Evolutionary conservation across 2,797 vertebrate genomes (phyloP).

Genomic region (Notolabrus celidotus): DNA sequence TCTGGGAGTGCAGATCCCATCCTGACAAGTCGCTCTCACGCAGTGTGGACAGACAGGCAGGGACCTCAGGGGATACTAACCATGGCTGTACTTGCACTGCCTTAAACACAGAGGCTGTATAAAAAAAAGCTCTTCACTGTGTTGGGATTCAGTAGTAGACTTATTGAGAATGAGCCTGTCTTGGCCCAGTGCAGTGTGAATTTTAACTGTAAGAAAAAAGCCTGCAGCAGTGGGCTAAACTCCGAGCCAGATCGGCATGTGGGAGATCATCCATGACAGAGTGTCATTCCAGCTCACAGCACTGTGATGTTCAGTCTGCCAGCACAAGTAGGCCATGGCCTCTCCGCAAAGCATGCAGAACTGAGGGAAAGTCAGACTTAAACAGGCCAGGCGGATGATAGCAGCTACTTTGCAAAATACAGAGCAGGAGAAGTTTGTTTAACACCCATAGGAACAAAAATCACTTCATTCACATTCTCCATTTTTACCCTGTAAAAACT

Average conservation of each 20-base stretch:
- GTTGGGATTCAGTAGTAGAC: conserved; percentile 64
- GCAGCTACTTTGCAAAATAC: conserved; percentile 58
- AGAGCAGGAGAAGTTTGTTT: conserved; percentile 24
- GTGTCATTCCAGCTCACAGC: conserved; percentile 83
- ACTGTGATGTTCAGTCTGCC: conserved; percentile 80
- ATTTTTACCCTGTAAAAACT: conserved; percentile 28
- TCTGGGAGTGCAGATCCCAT: conserved; percentile 55
- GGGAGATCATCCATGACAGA: conserved; percentile 83
- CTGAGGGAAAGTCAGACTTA: conserved; percentile 68
- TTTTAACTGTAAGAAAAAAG: conserved; percentile 67
- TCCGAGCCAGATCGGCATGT: conserved; percentile 70
- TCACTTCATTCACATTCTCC: conserved; percentile 32
- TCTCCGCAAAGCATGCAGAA: conserved; percentile 67
- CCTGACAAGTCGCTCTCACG: conserved; percentile 44
- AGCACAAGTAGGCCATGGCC: conserved; percentile 81
- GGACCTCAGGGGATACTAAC: conserved; percentile 40
- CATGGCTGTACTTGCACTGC: conserved; percentile 31
- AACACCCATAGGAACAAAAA: conserved; percentile 10
- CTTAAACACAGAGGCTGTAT: conserved; percentile 41
- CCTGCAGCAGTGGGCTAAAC: conserved; percentile 68
- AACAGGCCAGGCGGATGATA: conserved; percentile 71
- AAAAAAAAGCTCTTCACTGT: conserved; percentile 31
- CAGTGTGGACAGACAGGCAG: conserved; percentile 35
- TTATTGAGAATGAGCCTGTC: conserved; percentile 67
- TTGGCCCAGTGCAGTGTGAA: conserved; percentile 70